Base-by-base conservation (phyloP, 2,888 invertebrate genomes). In the Eupeodes latifasciatus region DNA sequence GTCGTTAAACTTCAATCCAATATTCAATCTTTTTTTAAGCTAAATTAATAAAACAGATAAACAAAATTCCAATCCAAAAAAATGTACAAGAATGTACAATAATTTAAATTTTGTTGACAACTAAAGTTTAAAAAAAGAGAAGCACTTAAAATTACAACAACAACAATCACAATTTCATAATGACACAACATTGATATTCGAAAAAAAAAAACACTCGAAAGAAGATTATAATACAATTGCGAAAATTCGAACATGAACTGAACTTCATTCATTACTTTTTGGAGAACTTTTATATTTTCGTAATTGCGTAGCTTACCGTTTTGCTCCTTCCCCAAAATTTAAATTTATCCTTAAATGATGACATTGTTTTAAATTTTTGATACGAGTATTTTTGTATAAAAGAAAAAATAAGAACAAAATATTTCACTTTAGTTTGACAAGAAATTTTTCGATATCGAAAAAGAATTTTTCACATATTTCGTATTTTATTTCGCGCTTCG, bases 271-370 rank as follows among this genome's bases (percentile, higher is more conserved):
- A 55, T 71, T 11, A 55, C n/a, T 14, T 36, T n/a, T 27, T n/a
- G 11, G 14, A 27, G 6, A 34, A 34, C 19, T 19, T 44, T 40
- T 19, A 27, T 19, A 27, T 49, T 47, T 1, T 62, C 7, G 34
- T 10, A 57, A 27, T 27, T 57, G 12, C 4, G 9, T n/a, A 11
- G 9, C 72, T 92, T 92, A 93, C 93, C 94, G 92, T 92, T 91
- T 92, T 92, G 64, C 91, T 92, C 91, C 92, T 92, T 64, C 91
- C 91, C 93, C 93, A 94, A 79, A 93, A 91, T 91, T 93, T 93
- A 83, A 94, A 92, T 91, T 92, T 93, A 90, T 93, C 93, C 91
- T 93, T 93, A 86, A 93, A 92, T 59, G 93, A 94, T 89, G 93
- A 92, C 93, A 93, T 94, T 40, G 14, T 67, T 53, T 69, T n/a